Evolutionary conservation across 2,888 invertebrate species (phyloP), one percentile per base, ranked within the genome.

Genomic region (Conus canariensis): DNA sequence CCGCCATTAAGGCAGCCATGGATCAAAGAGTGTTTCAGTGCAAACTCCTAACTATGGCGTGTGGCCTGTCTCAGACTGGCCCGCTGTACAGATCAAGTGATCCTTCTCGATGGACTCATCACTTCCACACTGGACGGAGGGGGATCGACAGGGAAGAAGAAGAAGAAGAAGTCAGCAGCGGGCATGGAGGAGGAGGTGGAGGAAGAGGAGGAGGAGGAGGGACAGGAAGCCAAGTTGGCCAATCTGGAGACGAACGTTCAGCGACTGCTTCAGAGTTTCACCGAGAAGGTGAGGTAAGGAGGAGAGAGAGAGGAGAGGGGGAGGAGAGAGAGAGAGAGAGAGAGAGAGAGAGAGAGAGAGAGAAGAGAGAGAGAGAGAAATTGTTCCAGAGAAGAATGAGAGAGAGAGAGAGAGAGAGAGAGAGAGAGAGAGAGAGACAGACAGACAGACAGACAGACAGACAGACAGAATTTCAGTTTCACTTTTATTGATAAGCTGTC

Each of bases 241-340:
- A 60, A 19, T 19, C 60, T 88, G 80, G 88, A 60, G 80, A 14
- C 14, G 16, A 88, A 90, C 83, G 64, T 30, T 64, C 0, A 60
- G 59, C 45, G 19, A 9, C 22, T 88, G 74, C 25, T 88, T 12
- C 30, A 88, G 58, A 87, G 67, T 58, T 16, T 56, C 30, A n/a
- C 64, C 64, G 64, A 64, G 64, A 64, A 64, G 16, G 12, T 64
- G 64, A 64, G 64, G 16, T 9, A 64, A 1, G 22, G 10, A 10
- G 25, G 80, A 45, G 80, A 30, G 30, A 45, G 77, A 25, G 22
- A 30, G 25, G 77, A 25, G 25, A 25, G 25, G 6, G 77, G 6
- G 25, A 10, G 77, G 25, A 25, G 45, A 45, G 45, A 45, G 45
- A 45, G 45, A 45, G 45, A 30, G 30, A 30, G n/a, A n/a, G n/a